phyloP scores from a whole-genome alignment of 2,113 vertebrate species.

The Mastomys coucha region DNA sequence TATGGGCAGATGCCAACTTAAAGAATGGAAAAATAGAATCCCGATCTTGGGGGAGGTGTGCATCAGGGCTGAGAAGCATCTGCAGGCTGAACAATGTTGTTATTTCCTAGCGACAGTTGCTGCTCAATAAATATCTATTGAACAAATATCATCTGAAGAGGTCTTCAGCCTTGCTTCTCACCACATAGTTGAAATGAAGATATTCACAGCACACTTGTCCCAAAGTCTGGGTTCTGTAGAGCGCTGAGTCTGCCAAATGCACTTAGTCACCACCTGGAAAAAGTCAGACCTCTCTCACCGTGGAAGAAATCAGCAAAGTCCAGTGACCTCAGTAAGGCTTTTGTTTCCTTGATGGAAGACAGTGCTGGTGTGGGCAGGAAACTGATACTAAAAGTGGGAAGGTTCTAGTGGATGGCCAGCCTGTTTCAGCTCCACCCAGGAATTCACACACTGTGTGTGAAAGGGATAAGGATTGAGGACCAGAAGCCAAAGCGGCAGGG shows the following conservation, averaged over 20 bases:
- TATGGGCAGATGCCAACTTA: not conserved
- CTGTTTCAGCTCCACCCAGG: not conserved
- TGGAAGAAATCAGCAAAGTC: constrained; percentile 50
- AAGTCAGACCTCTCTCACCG: not conserved
- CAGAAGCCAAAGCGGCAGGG: not conserved
- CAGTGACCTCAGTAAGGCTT: not conserved
- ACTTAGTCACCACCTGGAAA: constrained; percentile 59
- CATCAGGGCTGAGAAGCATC: not conserved
- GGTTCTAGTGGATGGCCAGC: not conserved
- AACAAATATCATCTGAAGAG: not conserved
- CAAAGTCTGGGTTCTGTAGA: not conserved
- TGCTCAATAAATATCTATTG: not conserved
- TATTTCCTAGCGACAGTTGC: not conserved
- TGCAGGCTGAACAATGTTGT: not conserved
- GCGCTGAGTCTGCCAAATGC: not conserved
- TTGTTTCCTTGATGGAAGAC: constrained; percentile 22
- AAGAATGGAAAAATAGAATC: not conserved
- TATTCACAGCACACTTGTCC: constrained; percentile 29
- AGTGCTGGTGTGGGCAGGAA: not conserved
- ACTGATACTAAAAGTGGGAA: not conserved
- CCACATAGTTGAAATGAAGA: constrained; percentile 13
- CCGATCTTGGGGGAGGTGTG: not conserved
- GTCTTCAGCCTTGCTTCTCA: not conserved
- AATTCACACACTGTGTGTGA: not conserved
- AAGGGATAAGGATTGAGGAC: not conserved